A percentile compares a stretch with the other conserved stretches of the same genome.
Conservation (phyloP, 2,888 invertebrate species). For the Anarsia innoxiella region DNA sequence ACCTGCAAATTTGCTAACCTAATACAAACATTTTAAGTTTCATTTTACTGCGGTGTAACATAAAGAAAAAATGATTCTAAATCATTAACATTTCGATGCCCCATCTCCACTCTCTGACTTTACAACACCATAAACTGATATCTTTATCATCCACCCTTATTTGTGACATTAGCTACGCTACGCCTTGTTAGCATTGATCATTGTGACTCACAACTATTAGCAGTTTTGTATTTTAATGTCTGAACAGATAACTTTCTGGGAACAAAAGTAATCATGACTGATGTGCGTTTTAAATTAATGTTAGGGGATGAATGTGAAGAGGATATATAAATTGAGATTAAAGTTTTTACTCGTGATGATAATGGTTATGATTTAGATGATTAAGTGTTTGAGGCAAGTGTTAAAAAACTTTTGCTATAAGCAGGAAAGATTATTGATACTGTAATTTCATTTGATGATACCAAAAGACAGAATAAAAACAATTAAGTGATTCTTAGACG, state of each 20-base stretch:
- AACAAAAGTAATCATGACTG: slow-evolving; percentile 16
- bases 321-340: slow-evolving; percentile 13
- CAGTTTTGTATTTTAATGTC: slow-evolving; percentile 22
- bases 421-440: not conserved
- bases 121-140: slow-evolving; percentile 26
- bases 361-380: not conserved
- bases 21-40: too few relatives aligned
- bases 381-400: not conserved
- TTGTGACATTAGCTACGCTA: slow-evolving; percentile 36
- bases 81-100: too few relatives aligned
- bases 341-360: not conserved
- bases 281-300: slow-evolving; percentile 9
- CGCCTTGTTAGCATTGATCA: slow-evolving; percentile 36
- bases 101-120: too few relatives aligned
- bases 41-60: too few relatives aligned
- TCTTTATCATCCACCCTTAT: slow-evolving; percentile 40
- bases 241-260: slow-evolving; percentile 20
- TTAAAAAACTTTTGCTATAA: too few relatives aligned
- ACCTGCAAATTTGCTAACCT: too few relatives aligned
- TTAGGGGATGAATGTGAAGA: slow-evolving; percentile 10
- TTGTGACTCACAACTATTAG: slow-evolving; percentile 25
- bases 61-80: too few relatives aligned
- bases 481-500: slow-evolving; percentile 27
- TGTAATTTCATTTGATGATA: not conserved
- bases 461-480: slow-evolving; percentile 12